Percentiles rank a stretch among this genome's conserved stretches.
These are phyloP conservation scores for Drosophila repletoides DNA, from an alignment of 1,140 invertebrate genomes.

Conservation along the genomic window DNA sequence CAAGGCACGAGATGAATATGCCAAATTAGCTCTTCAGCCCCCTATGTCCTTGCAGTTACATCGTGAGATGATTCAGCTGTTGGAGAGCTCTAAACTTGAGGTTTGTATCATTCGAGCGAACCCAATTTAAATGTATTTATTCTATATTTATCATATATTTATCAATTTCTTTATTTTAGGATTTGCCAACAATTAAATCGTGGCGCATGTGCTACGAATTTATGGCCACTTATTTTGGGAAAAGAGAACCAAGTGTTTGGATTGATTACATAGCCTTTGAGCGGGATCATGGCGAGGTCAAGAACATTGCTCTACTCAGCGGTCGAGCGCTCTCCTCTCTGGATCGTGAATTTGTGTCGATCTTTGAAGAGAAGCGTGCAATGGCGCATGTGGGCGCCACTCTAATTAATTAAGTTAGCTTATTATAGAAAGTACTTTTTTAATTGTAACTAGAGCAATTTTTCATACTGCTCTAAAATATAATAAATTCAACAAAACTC, in stretches of 20 bases:
- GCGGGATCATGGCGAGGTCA: slow-evolving; percentile 66
- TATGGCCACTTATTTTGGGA: slow-evolving; percentile 66
- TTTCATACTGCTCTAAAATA: no score
- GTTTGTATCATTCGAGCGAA: no score
- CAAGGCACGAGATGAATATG: slow-evolving; percentile 62
- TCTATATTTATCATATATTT: neutral
- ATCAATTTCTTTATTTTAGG: slow-evolving; percentile 6
- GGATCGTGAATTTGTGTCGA: slow-evolving; percentile 48
- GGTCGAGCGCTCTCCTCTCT: slow-evolving; percentile 60
- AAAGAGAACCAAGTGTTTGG: slow-evolving; percentile 64
- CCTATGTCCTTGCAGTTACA: slow-evolving; percentile 69
- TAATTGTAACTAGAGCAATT: neutral
- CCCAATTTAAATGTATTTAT: no score
- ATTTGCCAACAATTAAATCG: slow-evolving; percentile 43
- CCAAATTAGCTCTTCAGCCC: slow-evolving; percentile 57
- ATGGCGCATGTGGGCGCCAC: slow-evolving; percentile 52
- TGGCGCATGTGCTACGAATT: slow-evolving; percentile 72
- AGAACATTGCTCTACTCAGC: slow-evolving; percentile 53
- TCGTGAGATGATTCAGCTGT: slow-evolving; percentile 63
- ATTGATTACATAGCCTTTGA: slow-evolving; percentile 74
- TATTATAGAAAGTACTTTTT: slow-evolving; percentile 14
- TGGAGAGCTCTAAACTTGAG: slow-evolving; percentile 41
- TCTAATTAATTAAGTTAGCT: slow-evolving; percentile 10
- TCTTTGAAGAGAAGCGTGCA: slow-evolving; percentile 58
- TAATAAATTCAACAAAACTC: no score